Evolutionary conservation across 2,113 vertebrate genomes (phyloP), one percentile per base, ranked within the genome.

Genomic region (Nipponia nippon): DNA sequence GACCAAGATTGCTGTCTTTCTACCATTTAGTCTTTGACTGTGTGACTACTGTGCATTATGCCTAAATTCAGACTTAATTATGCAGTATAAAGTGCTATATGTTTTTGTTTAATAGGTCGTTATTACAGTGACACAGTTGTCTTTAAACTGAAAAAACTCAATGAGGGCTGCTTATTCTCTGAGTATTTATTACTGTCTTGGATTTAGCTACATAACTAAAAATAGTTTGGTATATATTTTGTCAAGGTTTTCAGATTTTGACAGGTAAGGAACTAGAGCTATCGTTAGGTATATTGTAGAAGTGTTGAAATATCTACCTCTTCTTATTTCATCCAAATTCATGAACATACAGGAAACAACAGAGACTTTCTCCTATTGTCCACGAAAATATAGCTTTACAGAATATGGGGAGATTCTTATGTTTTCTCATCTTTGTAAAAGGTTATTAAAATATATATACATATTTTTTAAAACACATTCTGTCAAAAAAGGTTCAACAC

Each of bases 31-130:
- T 40, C 53, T 84, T 85, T 94, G 77, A 56, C 70, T 94, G 34
- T 2, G 26, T 89, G 83, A 93, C 78, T 91, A 25, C 53, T 79
- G 30, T 83, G 30, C 40, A 44, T 44, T 83, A 49, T 91, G 66
- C 58, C 94, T 95, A 97, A 89, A 94, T 94, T 65, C 56, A 93
- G 93, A 72, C 53, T 91, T 96, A 93, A 93, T 94, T 95, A 85
- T 83, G 91, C 66, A 70, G 77, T 91, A 47, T 61, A 21, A 16
- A 93, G n/a, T 85, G 63, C 83, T 93, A 1, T 62, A 32, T 79
- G 72, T 92, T 92, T 91, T 88, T 89, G 58, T 92, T 93, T 72
- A 85, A 77, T 87, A 87, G 20, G 30, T 83, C 87, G 89, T 55
- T 87, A 89, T 77, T 95, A 55, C 49, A 69, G 56, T 72, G 49